Evolutionary conservation across 1,140 invertebrate species (phyloP).

Genomic region (Camponotus floridanus): DNA sequence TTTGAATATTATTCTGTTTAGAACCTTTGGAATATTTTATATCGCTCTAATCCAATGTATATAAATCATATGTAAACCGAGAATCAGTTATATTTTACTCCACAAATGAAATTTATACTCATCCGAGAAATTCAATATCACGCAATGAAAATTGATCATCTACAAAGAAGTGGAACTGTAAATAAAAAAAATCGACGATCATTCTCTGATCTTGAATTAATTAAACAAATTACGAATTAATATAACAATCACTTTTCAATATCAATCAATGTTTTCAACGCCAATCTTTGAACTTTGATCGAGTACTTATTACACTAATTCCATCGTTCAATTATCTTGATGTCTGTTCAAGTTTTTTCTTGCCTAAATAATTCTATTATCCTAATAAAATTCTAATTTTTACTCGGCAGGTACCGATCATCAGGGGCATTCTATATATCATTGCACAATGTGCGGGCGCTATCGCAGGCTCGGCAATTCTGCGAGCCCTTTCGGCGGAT

Average conservation of each 20-base stretch:
- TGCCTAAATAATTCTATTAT: not conserved
- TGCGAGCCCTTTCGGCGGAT: conserved; percentile 85
- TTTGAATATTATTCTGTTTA: not conserved
- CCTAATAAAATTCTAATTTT: not conserved
- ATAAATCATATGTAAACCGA: conserved; percentile 28
- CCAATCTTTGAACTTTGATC: not conserved
- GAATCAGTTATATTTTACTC: conserved; percentile 8
- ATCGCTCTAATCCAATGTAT: not conserved
- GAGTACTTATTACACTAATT: conserved; percentile 16
- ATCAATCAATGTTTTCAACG: not conserved
- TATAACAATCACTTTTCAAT: not conserved
- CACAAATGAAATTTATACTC: conserved; percentile 9
- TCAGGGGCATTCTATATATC: conserved; percentile 93
- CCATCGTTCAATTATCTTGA: not conserved
- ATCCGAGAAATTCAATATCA: not conserved
- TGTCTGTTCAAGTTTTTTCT: not conserved
- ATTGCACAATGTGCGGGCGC: conserved; percentile 94
- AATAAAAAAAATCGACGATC: not conserved
- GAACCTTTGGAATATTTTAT: not conserved
- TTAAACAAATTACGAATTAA: not conserved
- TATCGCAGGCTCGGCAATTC: conserved; percentile 92
- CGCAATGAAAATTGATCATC: conserved; percentile 27
- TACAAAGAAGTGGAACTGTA: not conserved
- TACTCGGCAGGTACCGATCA: conserved; percentile 85
- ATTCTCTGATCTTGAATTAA: not conserved